These are phyloP conservation scores for Monoplex corrugatus DNA, from an alignment of 2,888 invertebrate genomes.

Conservation along the genomic window DNA sequence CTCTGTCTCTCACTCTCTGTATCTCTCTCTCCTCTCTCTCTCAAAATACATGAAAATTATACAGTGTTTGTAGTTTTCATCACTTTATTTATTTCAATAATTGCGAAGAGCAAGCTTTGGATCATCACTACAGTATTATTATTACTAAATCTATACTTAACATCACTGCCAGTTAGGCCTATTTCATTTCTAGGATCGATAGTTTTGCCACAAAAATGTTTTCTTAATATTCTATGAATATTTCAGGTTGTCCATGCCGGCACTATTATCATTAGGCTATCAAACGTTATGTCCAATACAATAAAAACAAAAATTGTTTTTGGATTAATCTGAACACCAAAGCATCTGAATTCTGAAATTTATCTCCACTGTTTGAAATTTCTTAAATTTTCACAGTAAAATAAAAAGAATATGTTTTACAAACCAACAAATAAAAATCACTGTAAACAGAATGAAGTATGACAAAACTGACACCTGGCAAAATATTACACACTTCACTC, in stretches of 20 bases:
- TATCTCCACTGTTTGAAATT: background rate
- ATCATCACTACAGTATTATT: too few species aligned
- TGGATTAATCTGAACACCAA: background rate
- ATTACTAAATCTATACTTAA: too few species aligned
- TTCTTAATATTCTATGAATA: too few species aligned
- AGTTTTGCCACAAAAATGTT: too few species aligned
- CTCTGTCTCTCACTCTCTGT: too few species aligned
- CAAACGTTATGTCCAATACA: too few species aligned
- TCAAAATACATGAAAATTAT: background rate
- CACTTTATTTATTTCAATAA: background rate
- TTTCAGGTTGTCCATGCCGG: too few species aligned
- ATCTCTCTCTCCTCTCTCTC: background rate
- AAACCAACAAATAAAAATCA: background rate
- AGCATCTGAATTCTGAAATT: background rate
- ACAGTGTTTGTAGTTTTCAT: background rate
- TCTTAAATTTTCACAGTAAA: background rate
- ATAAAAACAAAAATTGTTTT: background rate
- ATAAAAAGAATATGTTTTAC: background rate
- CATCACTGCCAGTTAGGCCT: too few species aligned
- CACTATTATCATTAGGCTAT: too few species aligned
- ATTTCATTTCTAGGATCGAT: too few species aligned
- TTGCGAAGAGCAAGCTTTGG: background rate
- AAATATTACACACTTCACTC: background rate
- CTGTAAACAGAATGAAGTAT: background rate
- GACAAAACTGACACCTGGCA: background rate